Evolutionary conservation across 2,113 vertebrate genomes (phyloP).

Genomic region (Xiphophorus hellerii): DNA sequence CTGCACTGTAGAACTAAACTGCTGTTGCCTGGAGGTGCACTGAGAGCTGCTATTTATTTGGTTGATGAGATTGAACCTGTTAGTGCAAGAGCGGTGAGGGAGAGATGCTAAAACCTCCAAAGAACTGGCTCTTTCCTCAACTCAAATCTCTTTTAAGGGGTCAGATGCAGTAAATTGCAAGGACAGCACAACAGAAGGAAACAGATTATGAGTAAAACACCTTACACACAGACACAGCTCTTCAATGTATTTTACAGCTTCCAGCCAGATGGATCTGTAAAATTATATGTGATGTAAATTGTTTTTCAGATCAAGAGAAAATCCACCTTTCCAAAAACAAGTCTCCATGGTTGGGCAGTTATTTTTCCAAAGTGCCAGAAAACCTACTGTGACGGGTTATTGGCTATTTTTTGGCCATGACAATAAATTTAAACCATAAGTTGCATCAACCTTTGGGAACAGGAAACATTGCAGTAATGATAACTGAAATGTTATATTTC

Average conservation of each 20-base stretch:
- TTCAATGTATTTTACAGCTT: neutral
- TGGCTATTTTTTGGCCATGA: too few species aligned
- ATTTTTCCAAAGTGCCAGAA: too few species aligned
- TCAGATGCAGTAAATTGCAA: slow-evolving; percentile 41
- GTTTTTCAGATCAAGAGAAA: too few species aligned
- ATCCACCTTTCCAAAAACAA: too few species aligned
- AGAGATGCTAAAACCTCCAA: slow-evolving; percentile 22
- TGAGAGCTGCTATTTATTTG: slow-evolving; percentile 74
- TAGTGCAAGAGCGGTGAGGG: slow-evolving; percentile 36
- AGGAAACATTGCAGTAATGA: too few species aligned
- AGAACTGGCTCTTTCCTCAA: slow-evolving; percentile 24
- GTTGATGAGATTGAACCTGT: slow-evolving; percentile 70
- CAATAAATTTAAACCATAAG: too few species aligned
- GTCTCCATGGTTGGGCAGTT: too few species aligned
- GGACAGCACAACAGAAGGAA: slow-evolving; percentile 44
- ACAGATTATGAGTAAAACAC: slow-evolving; percentile 54
- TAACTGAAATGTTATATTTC: too few species aligned
- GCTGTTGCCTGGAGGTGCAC: slow-evolving; percentile 46
- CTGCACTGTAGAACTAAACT: slow-evolving; percentile 43
- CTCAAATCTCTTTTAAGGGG: slow-evolving; percentile 39
- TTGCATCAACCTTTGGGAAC: too few species aligned
- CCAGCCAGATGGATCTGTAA: too few species aligned
- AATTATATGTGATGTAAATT: too few species aligned
- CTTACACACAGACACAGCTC: slow-evolving; percentile 16
- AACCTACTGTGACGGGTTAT: too few species aligned